These are phyloP conservation scores for human (Homo sapiens) DNA, from an alignment of 2,113 vertebrate genomes.

Conservation along the genomic window DNA sequence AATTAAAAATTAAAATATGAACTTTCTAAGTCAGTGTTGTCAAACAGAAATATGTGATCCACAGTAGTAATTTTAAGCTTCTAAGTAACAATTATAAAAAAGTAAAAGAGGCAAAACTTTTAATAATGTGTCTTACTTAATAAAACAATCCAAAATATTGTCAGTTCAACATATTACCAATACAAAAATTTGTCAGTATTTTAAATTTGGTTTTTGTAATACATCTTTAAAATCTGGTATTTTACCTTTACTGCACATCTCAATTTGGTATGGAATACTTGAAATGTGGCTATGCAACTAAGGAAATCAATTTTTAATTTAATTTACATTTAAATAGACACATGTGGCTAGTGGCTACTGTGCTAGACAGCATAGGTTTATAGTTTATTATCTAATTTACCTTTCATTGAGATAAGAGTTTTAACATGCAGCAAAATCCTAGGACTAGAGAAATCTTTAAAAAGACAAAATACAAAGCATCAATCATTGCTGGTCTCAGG, in stretches of 20 bases:
- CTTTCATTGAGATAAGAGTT: slow-evolving; percentile 23
- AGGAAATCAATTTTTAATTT: slow-evolving; percentile 41
- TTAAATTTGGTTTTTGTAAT: not conserved
- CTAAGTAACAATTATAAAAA: slow-evolving; percentile 12
- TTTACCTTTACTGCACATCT: not conserved
- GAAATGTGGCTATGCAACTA: not conserved
- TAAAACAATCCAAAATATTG: not conserved
- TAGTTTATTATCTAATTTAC: slow-evolving; percentile 20
- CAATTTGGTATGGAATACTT: not conserved
- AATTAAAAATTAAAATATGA: slow-evolving; percentile 23
- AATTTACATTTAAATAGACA: slow-evolving; percentile 29
- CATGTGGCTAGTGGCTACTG: not conserved
- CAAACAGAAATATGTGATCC: slow-evolving; percentile 15
- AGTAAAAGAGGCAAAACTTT: not conserved
- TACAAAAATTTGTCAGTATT: not conserved
- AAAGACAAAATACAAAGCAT: slow-evolving; percentile 32
- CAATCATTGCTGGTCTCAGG: not conserved
- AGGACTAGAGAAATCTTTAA: slow-evolving; percentile 15
- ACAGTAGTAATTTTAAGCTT: not conserved
- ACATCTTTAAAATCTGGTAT: not conserved
- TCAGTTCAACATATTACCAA: not conserved
- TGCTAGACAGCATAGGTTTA: not conserved
- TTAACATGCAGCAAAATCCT: slow-evolving; percentile 34
- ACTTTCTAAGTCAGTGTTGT: not conserved
- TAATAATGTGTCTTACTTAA: not conserved